Evolutionary conservation across 2,113 vertebrate species (phyloP), one percentile per base, ranked within the genome.

Genomic region (Chamaea fasciata): DNA sequence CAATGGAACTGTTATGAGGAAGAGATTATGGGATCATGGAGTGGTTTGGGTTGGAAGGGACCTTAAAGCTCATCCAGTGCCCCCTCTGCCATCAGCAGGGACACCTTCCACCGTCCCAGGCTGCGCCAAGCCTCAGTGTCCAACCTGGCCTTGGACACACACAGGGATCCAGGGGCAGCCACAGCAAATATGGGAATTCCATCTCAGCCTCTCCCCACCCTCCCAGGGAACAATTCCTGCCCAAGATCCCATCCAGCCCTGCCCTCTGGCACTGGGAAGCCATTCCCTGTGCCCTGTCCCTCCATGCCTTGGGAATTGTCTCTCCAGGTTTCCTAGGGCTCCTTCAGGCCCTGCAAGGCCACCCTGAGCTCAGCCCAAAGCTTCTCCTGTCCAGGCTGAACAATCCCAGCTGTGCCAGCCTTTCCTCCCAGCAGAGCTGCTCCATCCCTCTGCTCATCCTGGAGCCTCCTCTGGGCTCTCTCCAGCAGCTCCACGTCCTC

Each of bases 11-110:
- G 16, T 12, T 37, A 46, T 35, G 26, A 81, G 41, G n/a, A 90
- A 62, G 50, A 83, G 47, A 53, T 39, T 33, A 28, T 16, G 16
- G 65, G n/a, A 17, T 39, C 47, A 16, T 0, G 1, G n/a, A 27
- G 0, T 6, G 33, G 12, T 28, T n/a, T 79, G 56, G 9, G 64
- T 39, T 7, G 23, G 28, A 47, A 78, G 19, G 8, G 8, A 0
- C 3, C 2, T 16, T 5, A 16, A 39, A 19, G 2, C 6, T 23
- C 33, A 52, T 19, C 39, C 0, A 1, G 2, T 28, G 19, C 0
- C 18, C 37, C 3, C 7, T 28, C 13, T 37, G 46, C 37, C 53
- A 22, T 22, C 53, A 53, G 33, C 63, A 86, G 37, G 73, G 53
- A 27, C 53, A 31, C 31, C 37, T 59, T 0, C 53, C 62, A 59